Evolutionary conservation across 2,113 vertebrate species (phyloP).

Genomic region (Hystrix cristata): DNA sequence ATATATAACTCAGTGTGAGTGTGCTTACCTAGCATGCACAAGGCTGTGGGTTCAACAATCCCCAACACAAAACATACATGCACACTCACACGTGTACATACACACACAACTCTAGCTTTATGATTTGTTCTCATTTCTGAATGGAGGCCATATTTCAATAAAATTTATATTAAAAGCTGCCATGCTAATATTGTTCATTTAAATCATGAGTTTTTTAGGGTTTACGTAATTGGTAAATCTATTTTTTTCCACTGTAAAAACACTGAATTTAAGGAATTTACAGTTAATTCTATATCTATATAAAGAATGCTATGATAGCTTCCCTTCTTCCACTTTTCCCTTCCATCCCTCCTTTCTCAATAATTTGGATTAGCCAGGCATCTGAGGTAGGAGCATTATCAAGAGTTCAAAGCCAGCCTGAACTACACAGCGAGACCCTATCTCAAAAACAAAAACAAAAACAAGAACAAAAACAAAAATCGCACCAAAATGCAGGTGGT

Average conservation of each 20-base stretch:
- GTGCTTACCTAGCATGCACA: not conserved
- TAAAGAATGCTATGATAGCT: not conserved
- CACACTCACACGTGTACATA: not conserved
- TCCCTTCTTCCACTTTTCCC: not conserved
- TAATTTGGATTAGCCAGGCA: not conserved
- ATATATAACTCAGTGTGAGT: not conserved
- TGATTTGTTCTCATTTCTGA: not conserved
- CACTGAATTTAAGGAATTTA: not conserved
- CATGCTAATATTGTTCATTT: not conserved
- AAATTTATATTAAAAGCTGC: slow-evolving; percentile 3
- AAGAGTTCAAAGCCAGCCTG: too few relatives aligned
- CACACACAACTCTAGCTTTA: not conserved
- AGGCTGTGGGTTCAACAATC: not conserved
- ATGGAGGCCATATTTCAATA: not conserved
- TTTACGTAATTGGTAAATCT: not conserved
- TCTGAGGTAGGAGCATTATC: too few relatives aligned
- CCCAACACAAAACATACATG: not conserved
- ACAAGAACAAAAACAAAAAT: too few relatives aligned
- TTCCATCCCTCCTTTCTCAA: not conserved
- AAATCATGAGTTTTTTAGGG: not conserved
- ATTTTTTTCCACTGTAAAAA: not conserved
- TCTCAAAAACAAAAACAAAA: too few relatives aligned
- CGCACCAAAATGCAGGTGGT: not conserved
- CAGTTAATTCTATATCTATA: not conserved
- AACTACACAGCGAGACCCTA: too few relatives aligned